Conservation (phyloP, 2,113 vertebrate genomes). For the Axis porcinus region DNA sequence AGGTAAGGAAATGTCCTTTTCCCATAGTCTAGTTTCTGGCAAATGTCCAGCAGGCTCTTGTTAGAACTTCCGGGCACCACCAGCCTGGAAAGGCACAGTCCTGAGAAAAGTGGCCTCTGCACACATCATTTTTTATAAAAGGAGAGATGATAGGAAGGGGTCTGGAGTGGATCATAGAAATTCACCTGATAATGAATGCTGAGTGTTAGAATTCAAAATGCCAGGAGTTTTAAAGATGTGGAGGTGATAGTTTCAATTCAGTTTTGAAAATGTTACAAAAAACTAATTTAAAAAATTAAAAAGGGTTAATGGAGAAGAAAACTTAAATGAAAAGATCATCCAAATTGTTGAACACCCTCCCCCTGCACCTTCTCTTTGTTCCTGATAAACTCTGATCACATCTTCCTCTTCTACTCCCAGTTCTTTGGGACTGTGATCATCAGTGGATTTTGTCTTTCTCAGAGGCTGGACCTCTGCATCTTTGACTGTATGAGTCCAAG, state of each 20-base stretch:
- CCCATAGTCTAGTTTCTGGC: constrained; percentile 72
- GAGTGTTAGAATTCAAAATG: constrained; percentile 72
- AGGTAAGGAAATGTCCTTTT: constrained; percentile 67
- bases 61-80: constrained; percentile 60
- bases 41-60: constrained; percentile 56
- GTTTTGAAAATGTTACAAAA: neutral
- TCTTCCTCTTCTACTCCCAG: neutral
- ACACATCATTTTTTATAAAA: constrained; percentile 39
- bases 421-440: neutral
- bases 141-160: constrained; percentile 21
- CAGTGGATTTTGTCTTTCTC: neutral
- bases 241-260: neutral
- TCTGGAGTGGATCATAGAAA: constrained; percentile 67
- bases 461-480: neutral
- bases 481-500: neutral
- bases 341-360: neutral
- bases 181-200: constrained; percentile 57
- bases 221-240: constrained; percentile 71
- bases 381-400: neutral
- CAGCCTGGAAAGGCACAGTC: constrained; percentile 57
- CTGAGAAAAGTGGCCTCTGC: constrained; percentile 63
- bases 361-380: neutral
- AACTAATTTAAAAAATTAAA: neutral
- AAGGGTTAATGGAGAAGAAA: neutral
- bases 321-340: neutral